Percentiles rank a stretch among this genome's conserved stretches.
Conservation (phyloP, 1,140 invertebrate species). For the Brachionus sp. region DNA sequence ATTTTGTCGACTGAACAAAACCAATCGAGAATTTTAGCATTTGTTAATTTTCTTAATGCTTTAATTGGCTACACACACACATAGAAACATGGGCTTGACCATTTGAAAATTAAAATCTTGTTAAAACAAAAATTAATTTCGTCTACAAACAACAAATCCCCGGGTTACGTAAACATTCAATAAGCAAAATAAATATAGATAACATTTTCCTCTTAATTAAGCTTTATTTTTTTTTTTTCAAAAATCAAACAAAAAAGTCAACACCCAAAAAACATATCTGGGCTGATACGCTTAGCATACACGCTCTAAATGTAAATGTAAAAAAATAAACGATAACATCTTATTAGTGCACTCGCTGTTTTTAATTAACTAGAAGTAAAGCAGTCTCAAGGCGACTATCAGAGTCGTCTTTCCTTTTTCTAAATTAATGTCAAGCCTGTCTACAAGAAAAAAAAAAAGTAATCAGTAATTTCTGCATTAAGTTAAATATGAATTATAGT, state of each 20-base stretch:
- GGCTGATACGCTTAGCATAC: background rate
- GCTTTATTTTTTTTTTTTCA: background rate
- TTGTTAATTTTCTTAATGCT: background rate
- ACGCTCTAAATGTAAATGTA: background rate
- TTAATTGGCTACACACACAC: background rate
- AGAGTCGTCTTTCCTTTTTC: too few relatives aligned
- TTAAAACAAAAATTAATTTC: constrained; percentile 1
- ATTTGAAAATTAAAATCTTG: background rate
- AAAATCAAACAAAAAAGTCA: background rate
- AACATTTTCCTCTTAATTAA: constrained; percentile 38
- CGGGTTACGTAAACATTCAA: constrained; percentile 12
- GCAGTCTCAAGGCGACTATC: too few relatives aligned
- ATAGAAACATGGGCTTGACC: background rate
- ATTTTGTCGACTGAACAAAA: background rate
- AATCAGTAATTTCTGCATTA: background rate
- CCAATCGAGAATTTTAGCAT: background rate
- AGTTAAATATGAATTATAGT: too few relatives aligned
- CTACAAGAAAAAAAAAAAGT: too few relatives aligned
- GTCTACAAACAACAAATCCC: background rate
- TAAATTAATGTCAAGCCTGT: too few relatives aligned
- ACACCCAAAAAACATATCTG: background rate
- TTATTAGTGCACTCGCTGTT: too few relatives aligned
- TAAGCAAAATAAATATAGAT: background rate
- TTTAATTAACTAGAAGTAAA: too few relatives aligned
- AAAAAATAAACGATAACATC: too few relatives aligned